Conservation (phyloP, 2,113 vertebrate species). For the Xyliphius kryptos region DNA sequence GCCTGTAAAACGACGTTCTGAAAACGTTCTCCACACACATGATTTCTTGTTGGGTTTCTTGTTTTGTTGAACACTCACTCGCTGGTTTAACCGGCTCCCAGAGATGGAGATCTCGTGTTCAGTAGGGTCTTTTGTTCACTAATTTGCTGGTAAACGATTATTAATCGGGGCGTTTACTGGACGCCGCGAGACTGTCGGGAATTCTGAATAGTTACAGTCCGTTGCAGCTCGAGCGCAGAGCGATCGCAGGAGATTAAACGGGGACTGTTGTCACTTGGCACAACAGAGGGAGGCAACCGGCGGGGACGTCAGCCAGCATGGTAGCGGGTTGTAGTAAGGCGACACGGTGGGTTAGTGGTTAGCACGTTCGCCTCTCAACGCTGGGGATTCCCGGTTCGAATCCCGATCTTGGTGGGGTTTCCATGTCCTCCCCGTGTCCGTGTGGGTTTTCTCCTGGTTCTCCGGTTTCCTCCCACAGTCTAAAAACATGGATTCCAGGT, state of each 20-base stretch:
- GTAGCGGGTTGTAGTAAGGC: not conserved
- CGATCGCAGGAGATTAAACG: slow-evolving; percentile 16
- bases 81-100: slow-evolving; percentile 1
- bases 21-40: not conserved
- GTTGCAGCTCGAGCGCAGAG: slow-evolving; percentile 3
- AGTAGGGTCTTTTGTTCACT: slow-evolving; percentile 14
- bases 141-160: slow-evolving; percentile 23
- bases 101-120: slow-evolving; percentile 22
- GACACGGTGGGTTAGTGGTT: too few species aligned
- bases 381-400: too few species aligned
- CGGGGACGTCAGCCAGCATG: not conserved
- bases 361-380: too few species aligned
- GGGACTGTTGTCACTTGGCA: not conserved
- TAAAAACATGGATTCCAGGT: too few species aligned
- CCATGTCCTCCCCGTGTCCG: too few species aligned
- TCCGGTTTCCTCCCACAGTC: too few species aligned
- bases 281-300: not conserved
- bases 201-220: slow-evolving; percentile 18
- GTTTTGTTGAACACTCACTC: slow-evolving; percentile 1
- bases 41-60: slow-evolving; percentile 6
- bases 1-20: too few species aligned
- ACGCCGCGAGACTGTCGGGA: not conserved
- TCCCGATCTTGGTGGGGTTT: too few species aligned
- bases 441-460: too few species aligned
- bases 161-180: slow-evolving; percentile 16